Conservation (phyloP, 2,113 vertebrate genomes). For the Ceratotherium simum region DNA sequence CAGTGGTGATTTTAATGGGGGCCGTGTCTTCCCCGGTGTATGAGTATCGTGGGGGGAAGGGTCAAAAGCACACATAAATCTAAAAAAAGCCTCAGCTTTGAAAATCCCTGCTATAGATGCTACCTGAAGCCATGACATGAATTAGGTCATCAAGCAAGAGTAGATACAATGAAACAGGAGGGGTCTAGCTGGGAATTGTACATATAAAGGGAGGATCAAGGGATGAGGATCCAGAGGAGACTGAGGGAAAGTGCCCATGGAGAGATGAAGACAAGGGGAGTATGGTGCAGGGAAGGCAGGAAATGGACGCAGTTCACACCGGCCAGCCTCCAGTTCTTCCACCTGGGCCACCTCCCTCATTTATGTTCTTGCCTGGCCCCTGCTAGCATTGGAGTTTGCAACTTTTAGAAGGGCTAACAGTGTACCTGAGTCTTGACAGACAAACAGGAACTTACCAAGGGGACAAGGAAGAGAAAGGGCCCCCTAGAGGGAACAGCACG, state of each 20-base stretch:
- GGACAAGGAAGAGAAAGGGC: not conserved
- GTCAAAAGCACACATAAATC: not conserved
- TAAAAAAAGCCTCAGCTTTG: not conserved
- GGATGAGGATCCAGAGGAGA: not conserved
- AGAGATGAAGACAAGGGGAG: not conserved
- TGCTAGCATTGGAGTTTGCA: not conserved
- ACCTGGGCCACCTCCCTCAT: not conserved
- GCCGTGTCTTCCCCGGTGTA: not conserved
- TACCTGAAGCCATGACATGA: not conserved
- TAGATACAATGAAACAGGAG: too few species aligned
- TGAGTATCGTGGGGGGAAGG: not conserved
- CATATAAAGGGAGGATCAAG: not conserved
- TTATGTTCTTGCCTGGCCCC: not conserved
- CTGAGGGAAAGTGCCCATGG: not conserved
- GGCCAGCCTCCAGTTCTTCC: not conserved
- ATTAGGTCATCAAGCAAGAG: not conserved
- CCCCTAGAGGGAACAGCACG: not conserved
- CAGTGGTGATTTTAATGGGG: too few species aligned
- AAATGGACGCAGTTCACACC: too few species aligned
- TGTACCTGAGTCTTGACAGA: not conserved
- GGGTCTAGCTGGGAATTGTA: not conserved
- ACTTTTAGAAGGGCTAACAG: not conserved
- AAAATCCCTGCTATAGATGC: not conserved
- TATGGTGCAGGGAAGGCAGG: not conserved
- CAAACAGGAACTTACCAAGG: not conserved